Percentiles rank a stretch among this genome's conserved stretches.
Evolutionary conservation across 92 coral and sea anemone species (phyloP).

Genomic region (Scolanthus callimorphus): DNA sequence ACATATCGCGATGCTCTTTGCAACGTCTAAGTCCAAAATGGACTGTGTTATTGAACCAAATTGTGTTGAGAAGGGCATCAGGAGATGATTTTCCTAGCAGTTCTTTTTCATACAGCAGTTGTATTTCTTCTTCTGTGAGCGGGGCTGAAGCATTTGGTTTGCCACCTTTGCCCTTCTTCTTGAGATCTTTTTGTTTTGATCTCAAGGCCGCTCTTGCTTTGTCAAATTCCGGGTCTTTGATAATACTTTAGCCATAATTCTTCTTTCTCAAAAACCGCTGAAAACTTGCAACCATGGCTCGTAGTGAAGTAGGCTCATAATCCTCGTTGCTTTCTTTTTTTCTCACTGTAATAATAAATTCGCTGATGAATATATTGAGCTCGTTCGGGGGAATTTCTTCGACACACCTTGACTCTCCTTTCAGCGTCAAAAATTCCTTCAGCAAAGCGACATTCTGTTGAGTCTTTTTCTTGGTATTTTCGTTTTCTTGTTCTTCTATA

Average conservation of each 20-base stretch:
- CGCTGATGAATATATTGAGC: slow-evolving; percentile 3
- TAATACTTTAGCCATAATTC: too few relatives aligned
- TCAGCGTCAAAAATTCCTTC: slow-evolving; percentile 20
- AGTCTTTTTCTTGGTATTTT: too few relatives aligned
- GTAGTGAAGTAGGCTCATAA: background rate
- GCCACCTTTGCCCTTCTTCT: slow-evolving; percentile 14
- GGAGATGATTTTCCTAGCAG: slow-evolving; percentile 3
- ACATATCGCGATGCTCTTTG: slow-evolving; percentile 13
- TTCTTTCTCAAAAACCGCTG: background rate
- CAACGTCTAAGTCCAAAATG: too few relatives aligned
- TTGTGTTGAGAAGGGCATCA: background rate
- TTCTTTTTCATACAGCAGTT: slow-evolving; percentile 10
- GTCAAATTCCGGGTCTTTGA: too few relatives aligned
- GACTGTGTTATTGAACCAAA: too few relatives aligned
- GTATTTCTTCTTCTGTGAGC: slow-evolving; percentile 16
- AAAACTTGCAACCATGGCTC: background rate
- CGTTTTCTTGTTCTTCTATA: slow-evolving; percentile 24
- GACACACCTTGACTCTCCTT: slow-evolving; percentile 12
- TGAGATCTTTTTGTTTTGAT: too few relatives aligned
- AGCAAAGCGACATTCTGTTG: slow-evolving; percentile 31
- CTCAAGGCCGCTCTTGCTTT: too few relatives aligned
- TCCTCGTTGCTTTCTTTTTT: slow-evolving; percentile 10
- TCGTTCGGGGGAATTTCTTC: slow-evolving; percentile 9
- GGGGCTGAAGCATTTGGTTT: slow-evolving; percentile 24
- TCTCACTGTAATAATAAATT: slow-evolving; percentile 10